Evolutionary conservation across 2,888 invertebrate genomes (phyloP).

Genomic region (Pterostichus niger): DNA sequence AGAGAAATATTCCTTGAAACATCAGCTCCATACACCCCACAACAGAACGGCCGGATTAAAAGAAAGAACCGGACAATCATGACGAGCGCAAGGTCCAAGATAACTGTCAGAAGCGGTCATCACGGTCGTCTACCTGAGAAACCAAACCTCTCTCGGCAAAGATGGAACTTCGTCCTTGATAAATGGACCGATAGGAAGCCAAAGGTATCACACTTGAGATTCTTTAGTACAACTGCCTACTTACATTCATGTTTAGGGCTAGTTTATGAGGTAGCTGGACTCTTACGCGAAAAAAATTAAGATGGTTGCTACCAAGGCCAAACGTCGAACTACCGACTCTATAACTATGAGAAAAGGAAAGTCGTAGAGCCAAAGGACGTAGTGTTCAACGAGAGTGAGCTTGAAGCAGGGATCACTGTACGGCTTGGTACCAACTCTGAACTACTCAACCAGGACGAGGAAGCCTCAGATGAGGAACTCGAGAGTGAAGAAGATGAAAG

Average conservation of each 20-base stretch:
- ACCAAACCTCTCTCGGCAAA: neutral
- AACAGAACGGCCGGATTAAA: conserved; percentile 33
- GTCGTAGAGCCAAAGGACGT: neutral
- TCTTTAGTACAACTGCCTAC: conserved; percentile 57
- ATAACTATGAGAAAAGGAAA: conserved; percentile 23
- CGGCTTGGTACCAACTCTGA: too few relatives aligned
- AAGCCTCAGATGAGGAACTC: too few relatives aligned
- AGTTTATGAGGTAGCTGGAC: conserved; percentile 63
- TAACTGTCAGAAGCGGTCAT: conserved; percentile 36
- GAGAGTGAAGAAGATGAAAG: neutral
- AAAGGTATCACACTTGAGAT: conserved; percentile 51
- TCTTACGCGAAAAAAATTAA: conserved; percentile 57
- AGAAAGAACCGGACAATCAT: conserved; percentile 68
- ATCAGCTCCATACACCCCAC: neutral
- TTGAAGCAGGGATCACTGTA: too few relatives aligned
- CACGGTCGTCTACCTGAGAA: neutral
- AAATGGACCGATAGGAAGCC: neutral
- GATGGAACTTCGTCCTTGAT: neutral
- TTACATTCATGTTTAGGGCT: conserved; percentile 59
- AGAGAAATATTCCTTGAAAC: neutral
- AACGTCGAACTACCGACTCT: conserved; percentile 59
- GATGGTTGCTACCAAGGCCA: conserved; percentile 52
- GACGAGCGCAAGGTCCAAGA: conserved; percentile 66
- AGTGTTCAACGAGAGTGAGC: neutral
- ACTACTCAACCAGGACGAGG: too few relatives aligned